These are phyloP conservation scores for Drosophila monieri DNA, from an alignment of 2,888 invertebrate genomes.

Conservation along the genomic window DNA sequence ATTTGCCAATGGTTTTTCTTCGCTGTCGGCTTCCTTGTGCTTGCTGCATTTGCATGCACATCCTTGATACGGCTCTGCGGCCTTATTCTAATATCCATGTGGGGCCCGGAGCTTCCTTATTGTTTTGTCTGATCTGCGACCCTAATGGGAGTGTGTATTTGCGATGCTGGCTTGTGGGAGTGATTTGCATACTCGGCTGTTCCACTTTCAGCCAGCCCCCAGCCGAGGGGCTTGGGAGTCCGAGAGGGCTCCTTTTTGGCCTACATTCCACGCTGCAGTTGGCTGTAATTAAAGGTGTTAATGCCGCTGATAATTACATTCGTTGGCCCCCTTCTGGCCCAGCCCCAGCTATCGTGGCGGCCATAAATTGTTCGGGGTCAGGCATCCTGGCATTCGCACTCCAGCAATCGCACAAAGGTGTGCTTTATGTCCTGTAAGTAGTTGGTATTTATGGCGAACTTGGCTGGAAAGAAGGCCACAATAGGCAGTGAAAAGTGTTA, in stretches of 20 bases:
- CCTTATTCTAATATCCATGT: conserved; percentile 74
- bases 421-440: conserved; percentile 66
- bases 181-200: conserved; percentile 60
- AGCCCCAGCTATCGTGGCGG: conserved; percentile 55
- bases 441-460: conserved; percentile 48
- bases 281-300: conserved; percentile 76
- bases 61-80: conserved; percentile 58
- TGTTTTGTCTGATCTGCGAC: conserved; percentile 52
- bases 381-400: conserved; percentile 18
- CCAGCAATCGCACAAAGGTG: conserved; percentile 36
- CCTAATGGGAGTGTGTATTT: conserved; percentile 26
- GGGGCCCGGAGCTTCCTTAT: conserved; percentile 30
- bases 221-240: conserved; percentile 4
- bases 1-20: conserved; percentile 63
- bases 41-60: conserved; percentile 55
- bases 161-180: conserved; percentile 8
- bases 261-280: conserved; percentile 58
- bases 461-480: conserved; percentile 29
- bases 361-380: conserved; percentile 64
- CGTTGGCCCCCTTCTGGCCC: conserved; percentile 13
- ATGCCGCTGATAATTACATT: conserved; percentile 75
- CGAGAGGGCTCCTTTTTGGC: conserved; percentile 40
- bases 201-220: conserved; percentile 16
- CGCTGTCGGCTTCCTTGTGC: conserved; percentile 23
- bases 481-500: neutral